phyloP scores from a whole-genome alignment of 2,113 vertebrate genomes.

The Pygoscelis antarcticus region DNA sequence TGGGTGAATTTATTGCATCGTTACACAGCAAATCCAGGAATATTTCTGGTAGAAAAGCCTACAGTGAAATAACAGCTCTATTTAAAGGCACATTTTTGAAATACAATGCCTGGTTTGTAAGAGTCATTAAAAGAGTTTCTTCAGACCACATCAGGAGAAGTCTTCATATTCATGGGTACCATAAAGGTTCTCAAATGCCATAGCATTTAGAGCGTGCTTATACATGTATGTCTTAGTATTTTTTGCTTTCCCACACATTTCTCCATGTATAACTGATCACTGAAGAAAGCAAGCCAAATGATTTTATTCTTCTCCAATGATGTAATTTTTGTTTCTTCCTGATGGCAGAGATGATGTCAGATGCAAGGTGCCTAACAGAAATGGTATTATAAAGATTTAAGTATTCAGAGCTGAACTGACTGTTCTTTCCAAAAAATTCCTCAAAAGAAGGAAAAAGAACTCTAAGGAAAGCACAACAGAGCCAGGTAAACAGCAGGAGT shows the following conservation, averaged over 20 bases:
- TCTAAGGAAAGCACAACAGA: neutral
- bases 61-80: neutral
- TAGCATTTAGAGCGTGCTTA: neutral
- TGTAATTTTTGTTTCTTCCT: neutral
- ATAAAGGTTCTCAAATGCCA: neutral
- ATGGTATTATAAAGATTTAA: neutral
- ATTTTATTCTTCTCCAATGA: neutral
- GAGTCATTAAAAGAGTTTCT: neutral
- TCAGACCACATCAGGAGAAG: neutral
- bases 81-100: neutral
- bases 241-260: neutral
- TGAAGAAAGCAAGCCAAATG: neutral
- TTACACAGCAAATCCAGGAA: neutral
- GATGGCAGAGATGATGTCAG: neutral
- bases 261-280: neutral
- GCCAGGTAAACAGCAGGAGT: neutral
- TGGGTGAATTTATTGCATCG: conserved; percentile 41
- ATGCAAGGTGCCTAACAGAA: neutral
- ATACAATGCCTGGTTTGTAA: neutral
- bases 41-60: neutral
- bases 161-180: neutral
- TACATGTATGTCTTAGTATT: neutral
- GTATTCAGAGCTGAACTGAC: neutral
- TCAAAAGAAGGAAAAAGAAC: neutral
- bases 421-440: neutral